Evolutionary conservation across 2,113 vertebrate species (phyloP).

Genomic region (Narcine bancroftii): DNA sequence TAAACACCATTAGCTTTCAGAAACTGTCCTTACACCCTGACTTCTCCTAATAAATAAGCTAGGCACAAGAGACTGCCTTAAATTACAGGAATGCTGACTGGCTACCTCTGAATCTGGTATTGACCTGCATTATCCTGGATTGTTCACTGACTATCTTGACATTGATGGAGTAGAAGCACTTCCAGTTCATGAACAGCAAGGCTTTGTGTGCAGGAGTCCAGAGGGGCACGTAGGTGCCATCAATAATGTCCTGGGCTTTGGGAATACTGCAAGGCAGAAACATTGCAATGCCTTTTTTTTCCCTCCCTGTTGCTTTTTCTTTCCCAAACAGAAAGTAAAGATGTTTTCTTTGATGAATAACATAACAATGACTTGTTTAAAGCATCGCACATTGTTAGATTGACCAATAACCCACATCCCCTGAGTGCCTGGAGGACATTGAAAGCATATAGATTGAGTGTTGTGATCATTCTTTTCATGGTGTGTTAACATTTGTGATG

Average conservation of each 20-base stretch:
- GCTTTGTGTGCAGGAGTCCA: conserved; percentile 8
- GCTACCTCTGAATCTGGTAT: not conserved
- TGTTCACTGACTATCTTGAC: conserved; percentile 3
- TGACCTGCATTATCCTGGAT: not conserved
- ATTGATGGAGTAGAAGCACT: not conserved
- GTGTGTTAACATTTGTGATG: not conserved
- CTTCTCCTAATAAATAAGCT: conserved; percentile 10
- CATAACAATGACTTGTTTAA: not conserved
- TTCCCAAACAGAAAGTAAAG: not conserved
- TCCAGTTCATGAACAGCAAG: not conserved
- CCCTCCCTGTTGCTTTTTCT: not conserved
- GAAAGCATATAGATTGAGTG: not conserved
- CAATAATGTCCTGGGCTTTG: not conserved
- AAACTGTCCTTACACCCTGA: not conserved
- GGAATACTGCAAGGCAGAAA: conserved; percentile 27
- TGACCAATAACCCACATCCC: not conserved
- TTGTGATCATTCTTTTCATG: not conserved
- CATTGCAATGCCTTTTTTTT: not conserved
- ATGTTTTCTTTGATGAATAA: not conserved
- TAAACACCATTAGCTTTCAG: not conserved
- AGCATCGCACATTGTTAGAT: not conserved
- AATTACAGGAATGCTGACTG: conserved; percentile 30
- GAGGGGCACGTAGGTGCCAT: not conserved
- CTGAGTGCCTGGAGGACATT: not conserved
- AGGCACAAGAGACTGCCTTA: conserved; percentile 8